Evolutionary conservation across 1,140 invertebrate species (phyloP), one percentile per base, ranked within the genome.

Genomic region (Oncopeltus fasciatus): DNA sequence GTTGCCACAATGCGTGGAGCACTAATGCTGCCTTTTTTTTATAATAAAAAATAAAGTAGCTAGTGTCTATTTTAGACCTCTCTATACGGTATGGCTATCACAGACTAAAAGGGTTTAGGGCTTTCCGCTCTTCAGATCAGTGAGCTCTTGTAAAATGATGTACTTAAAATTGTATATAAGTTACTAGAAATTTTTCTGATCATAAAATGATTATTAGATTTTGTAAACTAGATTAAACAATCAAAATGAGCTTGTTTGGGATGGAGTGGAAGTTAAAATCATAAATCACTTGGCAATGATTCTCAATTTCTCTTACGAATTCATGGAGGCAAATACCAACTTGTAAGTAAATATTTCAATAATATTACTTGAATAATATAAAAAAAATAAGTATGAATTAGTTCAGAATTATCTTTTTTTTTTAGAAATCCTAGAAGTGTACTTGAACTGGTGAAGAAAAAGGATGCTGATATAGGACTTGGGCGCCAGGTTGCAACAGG

Each of bases 271-370:
- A 75, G 72, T 83, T 43, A 74, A 81, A 64, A 67, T 87, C 27
- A 65, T 87, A 0, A 76, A 76, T 38, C 66, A 85, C 47, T 70
- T 86, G 9, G 76, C 79, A 0, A 69, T 76, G 64, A 74, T 77
- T 57, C 77, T 84, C 49, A 86, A 87, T 70, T 86, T 88, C 66
- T 81, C 83, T 0, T 74, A 81, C 8, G 84, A 85, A 67, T 78
- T 84, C 59, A 71, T 76, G 20, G 83, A 85, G 18, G 8, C 18
- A 47, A 68, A 76, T 81, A 14, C 72, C 69, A 16, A 73, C 65
- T 62, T 69, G 61, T 62, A 64, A 29, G 65, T 67, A 64, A 27
- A 20, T 4, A 56, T 46, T 46, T 3, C 8, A 53, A 24, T 28
- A 46, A 21, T n/a, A 62, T 5, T 24, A n/a, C 18, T 51, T 49